Evolutionary conservation across 2,113 vertebrate genomes (phyloP).

Genomic region (Channa maculata): DNA sequence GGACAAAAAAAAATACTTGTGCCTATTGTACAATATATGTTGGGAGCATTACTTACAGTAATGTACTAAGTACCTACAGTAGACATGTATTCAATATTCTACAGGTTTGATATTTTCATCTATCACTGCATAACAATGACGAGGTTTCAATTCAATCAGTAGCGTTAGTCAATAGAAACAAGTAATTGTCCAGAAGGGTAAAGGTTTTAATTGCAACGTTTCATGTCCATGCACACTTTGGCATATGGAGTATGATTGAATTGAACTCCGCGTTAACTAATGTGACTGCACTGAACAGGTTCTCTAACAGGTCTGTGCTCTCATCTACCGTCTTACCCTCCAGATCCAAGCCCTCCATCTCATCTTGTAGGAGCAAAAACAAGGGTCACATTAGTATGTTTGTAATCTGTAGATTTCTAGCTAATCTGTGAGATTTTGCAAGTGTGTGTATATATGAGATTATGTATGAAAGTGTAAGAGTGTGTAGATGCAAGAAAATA

Average conservation of each 20-base stretch:
- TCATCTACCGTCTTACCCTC: constrained; percentile 81
- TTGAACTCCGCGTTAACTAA: constrained; percentile 36
- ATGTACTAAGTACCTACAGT: not conserved
- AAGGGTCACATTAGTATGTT: constrained; percentile 58
- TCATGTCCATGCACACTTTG: not conserved
- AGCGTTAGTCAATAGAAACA: constrained; percentile 3
- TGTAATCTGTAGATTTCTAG: not conserved
- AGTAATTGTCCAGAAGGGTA: not conserved
- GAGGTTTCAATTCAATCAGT: constrained; percentile 64
- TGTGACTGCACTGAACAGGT: constrained; percentile 11
- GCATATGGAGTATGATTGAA: constrained; percentile 45
- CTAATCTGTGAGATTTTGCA: not conserved
- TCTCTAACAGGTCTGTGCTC: constrained; percentile 32
- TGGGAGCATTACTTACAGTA: not conserved
- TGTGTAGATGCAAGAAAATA: not conserved
- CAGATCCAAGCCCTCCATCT: constrained; percentile 83
- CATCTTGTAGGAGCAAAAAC: constrained; percentile 79
- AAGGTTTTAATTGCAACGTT: too few species aligned
- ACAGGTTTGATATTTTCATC: constrained; percentile 48
- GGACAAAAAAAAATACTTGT: too few species aligned
- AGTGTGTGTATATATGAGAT: not conserved
- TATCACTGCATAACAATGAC: constrained; percentile 20
- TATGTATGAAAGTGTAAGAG: not conserved
- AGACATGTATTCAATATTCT: constrained; percentile 7
- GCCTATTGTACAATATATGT: not conserved